phyloP scores from a whole-genome alignment of 2,888 invertebrate genomes.

The Eupithecia subfuscata region DNA sequence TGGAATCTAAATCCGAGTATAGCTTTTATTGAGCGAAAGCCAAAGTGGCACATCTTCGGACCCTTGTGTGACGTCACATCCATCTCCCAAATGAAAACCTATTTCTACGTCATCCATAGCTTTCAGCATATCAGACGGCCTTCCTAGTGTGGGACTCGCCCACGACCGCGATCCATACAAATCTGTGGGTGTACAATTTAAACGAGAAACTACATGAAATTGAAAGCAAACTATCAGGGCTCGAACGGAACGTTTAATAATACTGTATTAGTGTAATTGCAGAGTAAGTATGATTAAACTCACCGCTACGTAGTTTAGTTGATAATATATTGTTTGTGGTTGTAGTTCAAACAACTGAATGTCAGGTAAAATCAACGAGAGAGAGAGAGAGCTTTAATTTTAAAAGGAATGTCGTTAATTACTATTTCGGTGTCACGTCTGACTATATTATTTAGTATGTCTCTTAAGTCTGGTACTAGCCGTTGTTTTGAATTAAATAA shows the following conservation, averaged over 20 bases:
- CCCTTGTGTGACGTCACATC: not conserved
- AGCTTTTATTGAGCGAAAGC: not conserved
- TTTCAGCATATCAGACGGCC: not conserved
- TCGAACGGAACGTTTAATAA: not conserved
- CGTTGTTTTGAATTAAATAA: too few relatives aligned
- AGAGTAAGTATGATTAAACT: slow-evolving; percentile 1
- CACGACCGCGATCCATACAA: slow-evolving; percentile 14
- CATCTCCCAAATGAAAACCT: slow-evolving; percentile 9
- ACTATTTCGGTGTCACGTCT: not conserved
- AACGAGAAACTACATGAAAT: slow-evolving; percentile 9
- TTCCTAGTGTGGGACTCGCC: slow-evolving; percentile 16
- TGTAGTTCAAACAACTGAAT: not conserved
- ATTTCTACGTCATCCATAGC: slow-evolving; percentile 36
- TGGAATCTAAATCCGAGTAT: not conserved
- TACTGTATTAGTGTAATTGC: not conserved
- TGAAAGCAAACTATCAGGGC: slow-evolving; percentile 11
- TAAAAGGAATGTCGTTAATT: not conserved
- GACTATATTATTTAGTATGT: too few relatives aligned
- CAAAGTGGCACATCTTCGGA: not conserved
- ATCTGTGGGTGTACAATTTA: slow-evolving; percentile 17
- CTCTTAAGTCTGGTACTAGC: too few relatives aligned
- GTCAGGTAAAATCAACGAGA: not conserved
- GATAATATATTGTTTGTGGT: not conserved
- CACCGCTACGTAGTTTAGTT: not conserved
- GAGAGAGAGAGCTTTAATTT: not conserved